Percentiles rank a stretch among this genome's conserved stretches.
Evolutionary conservation across 2,113 vertebrate genomes (phyloP).

Genomic region (Pogona vitticeps): DNA sequence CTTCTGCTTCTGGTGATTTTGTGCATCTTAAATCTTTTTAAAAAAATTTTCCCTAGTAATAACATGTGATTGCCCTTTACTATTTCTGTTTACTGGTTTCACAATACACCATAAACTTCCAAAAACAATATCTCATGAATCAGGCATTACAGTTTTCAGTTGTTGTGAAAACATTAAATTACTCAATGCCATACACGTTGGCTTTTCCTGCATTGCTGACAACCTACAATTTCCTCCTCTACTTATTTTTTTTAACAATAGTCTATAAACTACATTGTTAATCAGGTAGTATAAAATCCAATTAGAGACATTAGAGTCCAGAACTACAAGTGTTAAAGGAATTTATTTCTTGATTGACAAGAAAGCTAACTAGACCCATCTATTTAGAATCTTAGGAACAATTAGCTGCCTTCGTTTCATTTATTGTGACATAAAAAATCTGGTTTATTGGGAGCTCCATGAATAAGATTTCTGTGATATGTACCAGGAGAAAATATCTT

Average conservation of each 20-base stretch:
- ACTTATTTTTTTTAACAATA: slow-evolving; percentile 67
- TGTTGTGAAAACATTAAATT: slow-evolving; percentile 58
- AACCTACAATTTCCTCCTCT: slow-evolving; percentile 70
- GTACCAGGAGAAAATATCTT: slow-evolving; percentile 87
- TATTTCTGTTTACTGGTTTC: slow-evolving; percentile 44
- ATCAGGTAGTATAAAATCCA: slow-evolving; percentile 85
- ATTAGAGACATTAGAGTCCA: slow-evolving; percentile 85
- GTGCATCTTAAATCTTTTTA: slow-evolving; percentile 19
- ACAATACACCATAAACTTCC: slow-evolving; percentile 37
- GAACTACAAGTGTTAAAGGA: slow-evolving; percentile 86
- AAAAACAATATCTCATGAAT: slow-evolving; percentile 53
- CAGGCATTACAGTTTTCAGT: slow-evolving; percentile 35
- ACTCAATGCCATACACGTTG: slow-evolving; percentile 60
- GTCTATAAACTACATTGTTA: slow-evolving; percentile 80
- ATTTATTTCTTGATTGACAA: slow-evolving; percentile 87
- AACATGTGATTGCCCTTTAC: slow-evolving; percentile 2
- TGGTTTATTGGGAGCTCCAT: slow-evolving; percentile 86
- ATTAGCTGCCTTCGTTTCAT: slow-evolving; percentile 87
- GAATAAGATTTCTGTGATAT: slow-evolving; percentile 86
- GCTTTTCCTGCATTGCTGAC: slow-evolving; percentile 73
- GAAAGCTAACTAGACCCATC: slow-evolving; percentile 84
- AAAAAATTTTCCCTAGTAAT: background rate
- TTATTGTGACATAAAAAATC: slow-evolving; percentile 90
- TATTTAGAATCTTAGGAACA: slow-evolving; percentile 86
- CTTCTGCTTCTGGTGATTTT: background rate